phyloP scores from a whole-genome alignment of 1,140 invertebrate genomes.

The Probaryconus sp. region DNA sequence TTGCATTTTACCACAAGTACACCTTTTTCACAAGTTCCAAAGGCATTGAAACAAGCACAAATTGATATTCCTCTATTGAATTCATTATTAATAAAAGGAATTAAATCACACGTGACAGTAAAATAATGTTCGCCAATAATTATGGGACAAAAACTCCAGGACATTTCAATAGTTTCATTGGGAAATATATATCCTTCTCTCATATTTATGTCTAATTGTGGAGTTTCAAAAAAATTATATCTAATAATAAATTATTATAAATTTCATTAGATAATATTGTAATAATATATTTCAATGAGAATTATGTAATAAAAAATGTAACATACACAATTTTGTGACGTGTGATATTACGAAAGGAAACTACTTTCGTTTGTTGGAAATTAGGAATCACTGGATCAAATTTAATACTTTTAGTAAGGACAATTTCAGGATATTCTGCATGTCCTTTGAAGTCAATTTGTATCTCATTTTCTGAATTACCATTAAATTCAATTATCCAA shows the following conservation, averaged over 20 bases:
- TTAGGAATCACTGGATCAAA: constrained; percentile 58
- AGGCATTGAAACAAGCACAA: constrained; percentile 16
- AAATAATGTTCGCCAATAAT: constrained; percentile 62
- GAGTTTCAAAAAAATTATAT: constrained; percentile 51
- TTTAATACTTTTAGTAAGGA: constrained; percentile 48
- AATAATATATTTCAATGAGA: constrained; percentile 10
- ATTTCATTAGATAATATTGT: too few relatives aligned
- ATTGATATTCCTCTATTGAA: neutral
- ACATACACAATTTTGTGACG: constrained; percentile 64
- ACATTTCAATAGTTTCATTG: constrained; percentile 63
- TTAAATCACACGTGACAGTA: constrained; percentile 50
- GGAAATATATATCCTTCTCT: constrained; percentile 54
- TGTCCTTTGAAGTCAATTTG: constrained; percentile 68
- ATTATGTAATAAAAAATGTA: neutral
- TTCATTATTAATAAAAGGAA: constrained; percentile 26
- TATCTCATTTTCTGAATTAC: constrained; percentile 53
- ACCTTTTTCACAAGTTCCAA: constrained; percentile 60
- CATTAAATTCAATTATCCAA: constrained; percentile 67
- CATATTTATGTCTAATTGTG: constrained; percentile 55
- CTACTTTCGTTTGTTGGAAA: constrained; percentile 38
- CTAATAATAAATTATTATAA: constrained; percentile 45
- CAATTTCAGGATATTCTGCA: constrained; percentile 61
- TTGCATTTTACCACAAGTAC: constrained; percentile 61
- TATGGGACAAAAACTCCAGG: constrained; percentile 64
- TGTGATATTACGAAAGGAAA: constrained; percentile 65